A percentile compares a stretch with the other conserved stretches of the same genome.
Evolutionary conservation across 1,140 invertebrate species (phyloP).

Genomic region (Ruditapes philippinarum): DNA sequence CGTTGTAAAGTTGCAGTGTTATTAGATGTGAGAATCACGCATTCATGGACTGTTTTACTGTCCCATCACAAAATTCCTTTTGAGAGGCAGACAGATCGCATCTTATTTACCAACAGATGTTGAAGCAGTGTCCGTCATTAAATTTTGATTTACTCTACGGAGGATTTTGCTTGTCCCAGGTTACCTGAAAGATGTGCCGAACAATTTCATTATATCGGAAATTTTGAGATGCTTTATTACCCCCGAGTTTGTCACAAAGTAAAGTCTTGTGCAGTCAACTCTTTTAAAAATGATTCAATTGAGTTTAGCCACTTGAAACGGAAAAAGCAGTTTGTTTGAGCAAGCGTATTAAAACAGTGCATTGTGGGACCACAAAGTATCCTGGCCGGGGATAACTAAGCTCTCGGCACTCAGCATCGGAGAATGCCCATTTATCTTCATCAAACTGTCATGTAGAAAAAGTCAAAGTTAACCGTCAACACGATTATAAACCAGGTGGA

Average conservation of each 20-base stretch:
- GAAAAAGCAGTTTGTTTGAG: conserved; percentile 53
- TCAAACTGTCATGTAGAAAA: conserved; percentile 61
- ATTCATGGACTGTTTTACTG: conserved; percentile 43
- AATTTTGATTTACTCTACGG: conserved; percentile 68
- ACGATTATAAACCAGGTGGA: conserved; percentile 57
- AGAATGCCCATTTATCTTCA: conserved; percentile 65
- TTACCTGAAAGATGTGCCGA: conserved; percentile 48
- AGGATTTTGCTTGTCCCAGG: conserved; percentile 49
- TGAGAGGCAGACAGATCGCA: background rate
- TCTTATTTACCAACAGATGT: conserved; percentile 55
- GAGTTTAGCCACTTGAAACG: conserved; percentile 55
- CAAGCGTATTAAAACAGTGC: conserved; percentile 43
- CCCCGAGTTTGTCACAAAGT: conserved; percentile 35
- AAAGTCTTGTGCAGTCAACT: conserved; percentile 43
- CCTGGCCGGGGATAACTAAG: conserved; percentile 5
- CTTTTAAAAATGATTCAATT: conserved; percentile 65
- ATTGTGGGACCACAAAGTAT: conserved; percentile 45
- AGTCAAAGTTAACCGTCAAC: conserved; percentile 42
- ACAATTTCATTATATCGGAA: conserved; percentile 68
- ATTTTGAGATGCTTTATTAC: conserved; percentile 66
- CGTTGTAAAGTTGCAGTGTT: background rate
- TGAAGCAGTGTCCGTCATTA: conserved; percentile 60
- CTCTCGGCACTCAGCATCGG: conserved; percentile 2
- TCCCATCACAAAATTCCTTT: background rate
- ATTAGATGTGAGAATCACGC: conserved; percentile 38